Percentiles rank a stretch among this genome's conserved stretches.
Conservation (phyloP, 2,888 invertebrate genomes). For the Drosophila setosimentum region DNA sequence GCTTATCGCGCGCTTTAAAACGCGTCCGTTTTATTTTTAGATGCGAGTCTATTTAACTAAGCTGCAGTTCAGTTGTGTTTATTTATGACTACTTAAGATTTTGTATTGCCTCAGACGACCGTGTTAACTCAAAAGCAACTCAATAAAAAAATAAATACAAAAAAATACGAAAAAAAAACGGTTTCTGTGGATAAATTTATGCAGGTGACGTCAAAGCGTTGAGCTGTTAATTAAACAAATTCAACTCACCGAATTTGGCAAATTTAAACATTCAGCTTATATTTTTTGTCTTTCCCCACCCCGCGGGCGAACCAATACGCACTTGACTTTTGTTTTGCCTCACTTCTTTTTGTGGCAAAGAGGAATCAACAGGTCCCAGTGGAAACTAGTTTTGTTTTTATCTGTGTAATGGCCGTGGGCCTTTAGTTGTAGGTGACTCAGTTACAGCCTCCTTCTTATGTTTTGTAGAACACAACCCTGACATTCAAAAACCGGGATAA, state of each 20-base stretch:
- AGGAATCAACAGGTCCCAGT: constrained; percentile 18
- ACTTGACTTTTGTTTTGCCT: constrained; percentile 32
- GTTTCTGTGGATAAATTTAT: constrained; percentile 59
- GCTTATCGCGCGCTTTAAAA: constrained; percentile 34
- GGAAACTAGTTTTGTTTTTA: constrained; percentile 40
- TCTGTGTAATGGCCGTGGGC: constrained; percentile 26
- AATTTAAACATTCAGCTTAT: constrained; percentile 41
- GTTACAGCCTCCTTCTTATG: constrained; percentile 34
- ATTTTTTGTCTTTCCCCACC: constrained; percentile 5
- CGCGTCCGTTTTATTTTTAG: constrained; percentile 44
- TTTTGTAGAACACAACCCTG: constrained; percentile 74
- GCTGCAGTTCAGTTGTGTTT: constrained; percentile 69
- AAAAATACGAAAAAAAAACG: constrained; percentile 28
- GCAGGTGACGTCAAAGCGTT: constrained; percentile 70
- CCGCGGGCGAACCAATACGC: constrained; percentile 2
- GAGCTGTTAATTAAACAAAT: constrained; percentile 69
- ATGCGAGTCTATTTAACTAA: constrained; percentile 56
- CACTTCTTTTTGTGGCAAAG: background rate
- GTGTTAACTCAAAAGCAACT: constrained; percentile 60
- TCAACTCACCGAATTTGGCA: constrained; percentile 58
- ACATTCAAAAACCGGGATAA: constrained; percentile 58
- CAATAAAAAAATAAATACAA: constrained; percentile 23
- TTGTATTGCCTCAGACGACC: constrained; percentile 54
- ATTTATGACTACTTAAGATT: constrained; percentile 74
- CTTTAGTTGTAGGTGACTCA: constrained; percentile 65